A percentile compares a stretch with the other conserved stretches of the same genome.
These are phyloP conservation scores for Nyctereutes procyonoides DNA, from an alignment of 2,113 vertebrate species.

Conservation along the genomic window DNA sequence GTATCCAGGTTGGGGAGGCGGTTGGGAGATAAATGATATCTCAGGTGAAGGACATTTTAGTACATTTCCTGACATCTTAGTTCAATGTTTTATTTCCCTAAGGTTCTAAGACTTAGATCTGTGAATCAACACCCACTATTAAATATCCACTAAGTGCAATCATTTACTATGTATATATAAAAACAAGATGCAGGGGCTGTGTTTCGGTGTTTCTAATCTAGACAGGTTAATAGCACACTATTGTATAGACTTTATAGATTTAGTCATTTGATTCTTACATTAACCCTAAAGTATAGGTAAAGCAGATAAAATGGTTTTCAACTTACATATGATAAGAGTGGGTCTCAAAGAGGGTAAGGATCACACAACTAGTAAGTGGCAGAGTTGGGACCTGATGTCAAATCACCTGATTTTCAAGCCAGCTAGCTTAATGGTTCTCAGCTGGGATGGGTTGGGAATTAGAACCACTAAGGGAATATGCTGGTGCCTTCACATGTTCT, in stretches of 20 bases:
- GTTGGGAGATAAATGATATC: not conserved
- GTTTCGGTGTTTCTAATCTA: constrained; percentile 47
- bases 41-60: not conserved
- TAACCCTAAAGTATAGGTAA: not conserved
- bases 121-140: not conserved
- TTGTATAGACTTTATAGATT: not conserved
- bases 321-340: constrained; percentile 31
- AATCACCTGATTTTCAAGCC: constrained; percentile 9
- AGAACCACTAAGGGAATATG: not conserved
- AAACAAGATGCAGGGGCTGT: not conserved
- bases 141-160: not conserved
- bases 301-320: constrained; percentile 19
- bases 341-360: not conserved
- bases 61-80: not conserved
- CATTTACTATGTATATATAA: not conserved
- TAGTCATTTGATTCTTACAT: not conserved
- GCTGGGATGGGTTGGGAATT: not conserved
- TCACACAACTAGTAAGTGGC: not conserved
- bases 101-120: not conserved
- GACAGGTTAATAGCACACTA: not conserved
- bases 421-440: not conserved
- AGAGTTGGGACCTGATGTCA: not conserved
- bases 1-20: not conserved
- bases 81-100: not conserved
- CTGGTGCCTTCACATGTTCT: not conserved